Conservation (phyloP, 2,888 invertebrate genomes). For the Antheraea assamensis region DNA sequence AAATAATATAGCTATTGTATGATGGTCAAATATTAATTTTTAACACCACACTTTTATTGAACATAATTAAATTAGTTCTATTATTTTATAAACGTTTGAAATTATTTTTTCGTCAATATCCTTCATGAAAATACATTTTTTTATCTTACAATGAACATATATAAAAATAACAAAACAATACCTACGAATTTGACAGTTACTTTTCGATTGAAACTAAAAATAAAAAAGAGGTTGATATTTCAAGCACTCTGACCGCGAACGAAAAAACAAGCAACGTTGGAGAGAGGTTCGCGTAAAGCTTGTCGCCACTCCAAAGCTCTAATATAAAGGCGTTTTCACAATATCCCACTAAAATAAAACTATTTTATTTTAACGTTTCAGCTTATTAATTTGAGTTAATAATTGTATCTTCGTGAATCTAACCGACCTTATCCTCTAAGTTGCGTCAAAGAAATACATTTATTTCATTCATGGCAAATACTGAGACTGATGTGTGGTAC, state of each 20-base stretch:
- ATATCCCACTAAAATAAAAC: neutral
- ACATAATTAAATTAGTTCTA: too few species aligned
- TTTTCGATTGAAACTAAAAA: neutral
- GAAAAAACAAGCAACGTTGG: constrained; percentile 7
- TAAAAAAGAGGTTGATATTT: neutral
- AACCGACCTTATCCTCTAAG: neutral
- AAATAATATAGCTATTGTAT: too few species aligned
- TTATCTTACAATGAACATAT: neutral
- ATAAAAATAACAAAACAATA: neutral
- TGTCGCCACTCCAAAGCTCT: constrained; percentile 1
- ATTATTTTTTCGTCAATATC: neutral
- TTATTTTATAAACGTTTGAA: too few species aligned
- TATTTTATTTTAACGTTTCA: neutral
- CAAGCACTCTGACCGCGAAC: constrained; percentile 2
- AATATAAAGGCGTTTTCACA: constrained; percentile 8
- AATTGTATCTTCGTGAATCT: neutral
- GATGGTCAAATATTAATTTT: too few species aligned
- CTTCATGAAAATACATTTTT: neutral
- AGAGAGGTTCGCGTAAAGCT: neutral
- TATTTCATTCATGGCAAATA: neutral
- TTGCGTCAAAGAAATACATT: neutral
- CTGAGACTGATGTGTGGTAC: neutral
- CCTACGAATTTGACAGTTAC: neutral
- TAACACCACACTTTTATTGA: too few species aligned
- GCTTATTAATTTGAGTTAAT: neutral